Conservation (phyloP, 1,140 invertebrate species). For the Phortica variegata region DNA sequence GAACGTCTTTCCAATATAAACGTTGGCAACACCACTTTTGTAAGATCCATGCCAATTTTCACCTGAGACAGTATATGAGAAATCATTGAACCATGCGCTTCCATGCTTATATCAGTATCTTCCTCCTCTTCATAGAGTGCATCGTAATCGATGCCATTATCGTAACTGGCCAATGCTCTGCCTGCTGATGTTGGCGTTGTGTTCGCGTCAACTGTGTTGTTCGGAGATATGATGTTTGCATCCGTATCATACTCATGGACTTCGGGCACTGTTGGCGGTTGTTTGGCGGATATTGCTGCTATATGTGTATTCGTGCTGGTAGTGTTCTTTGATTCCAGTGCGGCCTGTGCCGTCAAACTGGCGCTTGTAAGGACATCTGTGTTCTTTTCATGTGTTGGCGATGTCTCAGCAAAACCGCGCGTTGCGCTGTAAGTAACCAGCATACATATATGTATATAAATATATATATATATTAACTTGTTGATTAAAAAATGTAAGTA, state of each 20-base stretch:
- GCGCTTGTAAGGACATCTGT: conserved; percentile 18
- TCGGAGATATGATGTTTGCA: conserved; percentile 11
- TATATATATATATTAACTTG: too few species aligned
- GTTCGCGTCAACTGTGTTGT: conserved; percentile 4
- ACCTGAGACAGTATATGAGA: conserved; percentile 93
- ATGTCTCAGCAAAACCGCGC: conserved; percentile 46
- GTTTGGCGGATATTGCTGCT: conserved; percentile 5
- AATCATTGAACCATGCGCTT: conserved; percentile 92
- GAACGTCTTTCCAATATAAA: conserved; percentile 95
- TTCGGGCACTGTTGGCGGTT: conserved; percentile 26
- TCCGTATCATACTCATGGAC: conserved; percentile 37
- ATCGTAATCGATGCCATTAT: conserved; percentile 66
- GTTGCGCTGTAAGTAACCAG: conserved; percentile 34
- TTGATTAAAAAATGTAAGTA: too few species aligned
- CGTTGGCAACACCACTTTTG: conserved; percentile 95
- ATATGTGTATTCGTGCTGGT: conserved; percentile 4
- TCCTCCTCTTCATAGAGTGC: conserved; percentile 87
- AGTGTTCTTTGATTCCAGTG: conserved; percentile 2
- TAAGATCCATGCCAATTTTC: conserved; percentile 97
- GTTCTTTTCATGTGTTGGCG: conserved; percentile 41
- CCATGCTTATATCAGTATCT: conserved; percentile 84
- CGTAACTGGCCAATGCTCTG: conserved; percentile 31
- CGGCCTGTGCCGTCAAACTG: conserved; percentile 6
- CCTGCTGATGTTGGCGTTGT: conserved; percentile 8
- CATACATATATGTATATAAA: too few species aligned